Conservation (phyloP, 2,888 invertebrate genomes). For the Chrysolina americana region DNA sequence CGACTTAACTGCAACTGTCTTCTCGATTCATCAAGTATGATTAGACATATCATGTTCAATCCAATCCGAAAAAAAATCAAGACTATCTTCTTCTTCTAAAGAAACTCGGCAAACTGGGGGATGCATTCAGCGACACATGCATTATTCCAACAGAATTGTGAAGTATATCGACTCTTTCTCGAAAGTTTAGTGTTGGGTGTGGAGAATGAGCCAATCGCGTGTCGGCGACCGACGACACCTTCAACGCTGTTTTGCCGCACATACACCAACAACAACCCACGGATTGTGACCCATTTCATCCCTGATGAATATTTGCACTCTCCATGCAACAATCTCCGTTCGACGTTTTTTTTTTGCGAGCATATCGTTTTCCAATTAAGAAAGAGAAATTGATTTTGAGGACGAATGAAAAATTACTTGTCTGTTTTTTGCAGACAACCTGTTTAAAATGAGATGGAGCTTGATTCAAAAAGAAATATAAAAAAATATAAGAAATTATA, state of each 20-base stretch:
- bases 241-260: conserved; percentile 41
- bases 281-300: conserved; percentile 43
- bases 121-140: not conserved
- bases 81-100: too few species aligned
- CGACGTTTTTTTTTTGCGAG: not conserved
- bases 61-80: too few species aligned
- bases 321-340: conserved; percentile 27
- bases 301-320: conserved; percentile 38
- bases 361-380: not conserved
- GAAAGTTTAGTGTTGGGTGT: conserved; percentile 56
- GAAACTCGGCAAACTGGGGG: too few species aligned
- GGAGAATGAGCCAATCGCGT: conserved; percentile 59
- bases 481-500: too few species aligned
- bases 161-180: conserved; percentile 53
- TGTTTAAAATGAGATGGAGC: too few species aligned
- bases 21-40: too few species aligned
- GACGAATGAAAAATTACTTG: too few species aligned
- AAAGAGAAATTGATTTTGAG: too few species aligned
- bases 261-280: conserved; percentile 37
- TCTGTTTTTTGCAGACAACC: too few species aligned
- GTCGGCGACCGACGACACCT: conserved; percentile 48
- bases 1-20: too few species aligned
- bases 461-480: too few species aligned
- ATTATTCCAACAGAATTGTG: conserved; percentile 39
- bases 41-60: too few species aligned